A percentile compares a stretch with the other conserved stretches of the same genome.
Evolutionary conservation across 2,797 vertebrate species (phyloP).

Genomic region (Phrynocephalus guinanensis): DNA sequence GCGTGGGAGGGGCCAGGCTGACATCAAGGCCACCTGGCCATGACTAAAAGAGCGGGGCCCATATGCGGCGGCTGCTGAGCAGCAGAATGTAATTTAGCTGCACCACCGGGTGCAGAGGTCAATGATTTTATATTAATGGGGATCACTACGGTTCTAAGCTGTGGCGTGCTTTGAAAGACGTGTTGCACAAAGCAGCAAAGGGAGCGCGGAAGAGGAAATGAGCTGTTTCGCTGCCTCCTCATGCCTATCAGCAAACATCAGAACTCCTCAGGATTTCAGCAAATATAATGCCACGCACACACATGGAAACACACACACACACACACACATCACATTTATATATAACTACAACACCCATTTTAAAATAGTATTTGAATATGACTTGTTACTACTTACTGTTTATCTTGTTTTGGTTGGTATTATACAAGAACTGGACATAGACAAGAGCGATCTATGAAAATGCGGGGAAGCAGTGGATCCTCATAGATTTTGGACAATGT

Average conservation of each 20-base stretch:
- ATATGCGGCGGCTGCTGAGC: constrained; percentile 81
- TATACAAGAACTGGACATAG: not conserved
- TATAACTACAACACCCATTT: constrained; percentile 57
- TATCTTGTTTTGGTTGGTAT: constrained; percentile 27
- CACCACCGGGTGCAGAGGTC: constrained; percentile 84
- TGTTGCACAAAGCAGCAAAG: constrained; percentile 81
- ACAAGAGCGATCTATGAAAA: not conserved
- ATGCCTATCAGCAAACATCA: constrained; percentile 76
- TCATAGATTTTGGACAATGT: constrained; percentile 38
- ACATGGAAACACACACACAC: no score
- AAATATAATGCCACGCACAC: constrained; percentile 41
- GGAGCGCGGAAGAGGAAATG: constrained; percentile 80
- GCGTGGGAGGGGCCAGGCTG: constrained; percentile 75
- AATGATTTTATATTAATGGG: constrained; percentile 88
- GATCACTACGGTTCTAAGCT: constrained; percentile 85
- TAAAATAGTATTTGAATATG: constrained; percentile 50
- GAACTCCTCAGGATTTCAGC: constrained; percentile 67
- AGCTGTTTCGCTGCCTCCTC: constrained; percentile 80
- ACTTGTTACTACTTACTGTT: constrained; percentile 23
- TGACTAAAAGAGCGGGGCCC: constrained; percentile 79
- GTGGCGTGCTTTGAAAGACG: constrained; percentile 84
- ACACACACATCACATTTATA: no score
- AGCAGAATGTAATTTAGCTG: constrained; percentile 85
- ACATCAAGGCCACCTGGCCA: constrained; percentile 82
- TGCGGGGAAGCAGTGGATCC: not conserved